phyloP scores from a whole-genome alignment of 2,888 invertebrate genomes.

The Phyllotreta striolata region DNA sequence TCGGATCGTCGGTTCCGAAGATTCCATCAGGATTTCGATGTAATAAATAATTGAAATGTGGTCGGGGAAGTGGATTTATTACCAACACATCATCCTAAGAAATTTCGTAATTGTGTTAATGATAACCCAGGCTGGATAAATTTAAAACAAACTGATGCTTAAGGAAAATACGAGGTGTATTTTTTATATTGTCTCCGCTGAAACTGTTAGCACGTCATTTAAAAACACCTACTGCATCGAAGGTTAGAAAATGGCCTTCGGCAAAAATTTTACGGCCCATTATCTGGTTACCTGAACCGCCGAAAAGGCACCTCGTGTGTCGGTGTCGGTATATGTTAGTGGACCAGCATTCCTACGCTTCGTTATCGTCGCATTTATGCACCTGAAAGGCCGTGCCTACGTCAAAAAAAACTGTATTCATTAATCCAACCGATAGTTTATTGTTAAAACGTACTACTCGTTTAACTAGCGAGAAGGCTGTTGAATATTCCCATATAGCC shows the following conservation, averaged over 20 bases:
- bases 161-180: too few relatives aligned
- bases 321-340: slow-evolving; percentile 34
- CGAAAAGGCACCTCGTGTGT: slow-evolving; percentile 28
- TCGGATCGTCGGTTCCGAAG: slow-evolving; percentile 16
- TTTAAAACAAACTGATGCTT: too few relatives aligned
- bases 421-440: slow-evolving; percentile 35
- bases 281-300: slow-evolving; percentile 15
- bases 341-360: slow-evolving; percentile 43
- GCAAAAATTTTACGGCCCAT: slow-evolving; percentile 6
- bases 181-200: slow-evolving; percentile 3
- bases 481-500: background rate
- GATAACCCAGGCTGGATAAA: too few relatives aligned
- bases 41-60: slow-evolving; percentile 29
- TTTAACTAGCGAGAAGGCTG: slow-evolving; percentile 18
- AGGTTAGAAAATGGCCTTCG: slow-evolving; percentile 5
- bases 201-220: slow-evolving; percentile 6
- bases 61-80: too few relatives aligned
- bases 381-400: slow-evolving; percentile 37
- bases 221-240: slow-evolving; percentile 14
- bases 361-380: slow-evolving; percentile 47
- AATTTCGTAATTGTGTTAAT: too few relatives aligned
- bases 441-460: slow-evolving; percentile 3
- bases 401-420: slow-evolving; percentile 34
- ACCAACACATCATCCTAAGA: too few relatives aligned
- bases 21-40: slow-evolving; percentile 24